Base-by-base conservation (phyloP, 2,797 vertebrate species). In the Channa striata region DNA sequence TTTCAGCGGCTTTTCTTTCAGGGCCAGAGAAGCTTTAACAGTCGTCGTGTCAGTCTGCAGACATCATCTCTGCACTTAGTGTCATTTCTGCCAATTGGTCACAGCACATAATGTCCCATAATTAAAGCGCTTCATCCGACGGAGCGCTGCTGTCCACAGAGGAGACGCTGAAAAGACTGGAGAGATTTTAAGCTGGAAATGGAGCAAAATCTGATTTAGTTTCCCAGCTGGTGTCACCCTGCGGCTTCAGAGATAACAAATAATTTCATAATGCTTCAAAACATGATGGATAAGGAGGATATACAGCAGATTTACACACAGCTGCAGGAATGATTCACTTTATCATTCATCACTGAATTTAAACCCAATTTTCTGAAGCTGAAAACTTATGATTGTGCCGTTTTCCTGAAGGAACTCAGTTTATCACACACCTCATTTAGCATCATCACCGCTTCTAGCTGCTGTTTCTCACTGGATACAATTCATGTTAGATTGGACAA, bases 41-140 rank as follows among this genome's bases (percentile, higher is more conserved):
- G 34, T 46, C 51, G 8, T 7, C 20, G 4, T 8, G 14, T 40
- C 11, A 25, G n/a, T 56, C 50, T 17, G 43, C 43, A 46, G 33
- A 57, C 50, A 49, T 2, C 12, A 12, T 13, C 39, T 40, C 39
- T 13, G 25, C 6, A 30, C 36, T 11, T 36, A 59, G 42, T 54
- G 48, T 59, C 68, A 59, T 72, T 67, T 56, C 20, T 4, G 40
- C 23, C 53, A 12, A 39, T 56, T 58, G 61, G 61, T 66, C 65
- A 60, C 6, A 4, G 10, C 21, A 67, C 36, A 68, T 76, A 54
- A 60, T 8, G 2, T 16, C 33, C 23, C 49, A 75, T 66, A 76
- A 73, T 69, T 69, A 73, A 62, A 76, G 2, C 9, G 8, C 47
- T 40, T 53, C 62, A 51, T 74, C 48, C 59, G 54, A 59, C 57